phyloP scores from a whole-genome alignment of 2,113 vertebrate genomes.

The Pluvialis apricaria region DNA sequence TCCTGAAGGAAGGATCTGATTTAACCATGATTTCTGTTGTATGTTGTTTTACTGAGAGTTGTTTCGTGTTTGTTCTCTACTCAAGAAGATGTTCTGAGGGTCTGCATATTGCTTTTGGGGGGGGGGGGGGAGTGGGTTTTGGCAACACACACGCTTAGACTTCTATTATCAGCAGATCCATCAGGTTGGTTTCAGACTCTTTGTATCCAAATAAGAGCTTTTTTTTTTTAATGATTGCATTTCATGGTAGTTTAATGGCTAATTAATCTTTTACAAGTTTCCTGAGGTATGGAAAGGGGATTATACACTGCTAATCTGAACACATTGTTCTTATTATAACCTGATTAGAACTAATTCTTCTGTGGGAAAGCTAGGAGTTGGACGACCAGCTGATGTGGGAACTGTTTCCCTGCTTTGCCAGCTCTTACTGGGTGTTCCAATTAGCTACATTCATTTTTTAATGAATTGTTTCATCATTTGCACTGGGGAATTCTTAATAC shows the following conservation, averaged over 20 bases:
- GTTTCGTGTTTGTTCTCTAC: background rate
- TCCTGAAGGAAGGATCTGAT: background rate
- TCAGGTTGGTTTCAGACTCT: background rate
- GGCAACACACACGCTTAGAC: background rate
- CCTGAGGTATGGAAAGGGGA: slow-evolving; percentile 46
- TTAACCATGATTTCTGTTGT: background rate
- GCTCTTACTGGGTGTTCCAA: slow-evolving; percentile 50
- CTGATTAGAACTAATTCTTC: slow-evolving; percentile 49
- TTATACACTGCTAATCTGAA: slow-evolving; percentile 53
- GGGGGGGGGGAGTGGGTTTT: background rate
- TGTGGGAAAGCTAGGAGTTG: slow-evolving; percentile 29
- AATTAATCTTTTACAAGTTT: slow-evolving; percentile 56
- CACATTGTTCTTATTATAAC: slow-evolving; percentile 62
- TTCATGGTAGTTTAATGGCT: slow-evolving; percentile 57
- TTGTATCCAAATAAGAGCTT: background rate
- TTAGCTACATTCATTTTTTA: slow-evolving; percentile 51
- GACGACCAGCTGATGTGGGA: slow-evolving; percentile 37
- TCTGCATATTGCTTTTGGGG: background rate
- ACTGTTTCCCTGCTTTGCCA: slow-evolving; percentile 29
- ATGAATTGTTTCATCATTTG: slow-evolving; percentile 61
- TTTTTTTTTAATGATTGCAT: slow-evolving; percentile 17
- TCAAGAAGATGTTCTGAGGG: background rate
- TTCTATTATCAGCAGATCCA: background rate
- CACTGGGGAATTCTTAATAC: slow-evolving; percentile 58
- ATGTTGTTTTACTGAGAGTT: background rate